Base-by-base conservation (phyloP, 2,797 vertebrate species). In the Microchirus variegatus region DNA sequence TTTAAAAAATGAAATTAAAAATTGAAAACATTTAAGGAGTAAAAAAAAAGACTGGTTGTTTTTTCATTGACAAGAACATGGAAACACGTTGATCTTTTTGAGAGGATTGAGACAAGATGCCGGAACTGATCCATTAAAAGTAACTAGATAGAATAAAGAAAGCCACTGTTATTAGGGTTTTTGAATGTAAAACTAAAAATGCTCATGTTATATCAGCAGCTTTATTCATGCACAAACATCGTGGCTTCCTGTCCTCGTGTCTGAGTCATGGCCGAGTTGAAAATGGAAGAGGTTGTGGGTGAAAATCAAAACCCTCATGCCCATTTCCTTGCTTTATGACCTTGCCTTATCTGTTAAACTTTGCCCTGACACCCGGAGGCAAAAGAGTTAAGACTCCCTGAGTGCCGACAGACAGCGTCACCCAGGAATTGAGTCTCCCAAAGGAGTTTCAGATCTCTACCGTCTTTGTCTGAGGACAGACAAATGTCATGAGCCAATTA, bases 311-410 rank as follows among this genome's bases (percentile, higher is more conserved):
- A 40, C 16, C 35, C 19, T 16, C 8, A 2, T 50, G n/a, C 52
- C 26, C 18, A 12, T 49, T 38, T 53, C 9, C 22, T n/a, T 48
- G 49, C 40, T 17, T 26, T 12, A 4, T 50, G 66, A 60, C 66
- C 31, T 36, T 67, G 48, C 43, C 38, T 53, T 31, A 61, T 70
- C 60, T 40, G 38, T 12, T 58, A 41, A 51, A 53, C 51, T 55
- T 18, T 48, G 37, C 51, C 48, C 53, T 50, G 50, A 56, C 10
- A 31, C 42, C 42, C 17, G 2, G 22, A 12, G 56, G 44, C 43
- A 53, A 42, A 52, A 26, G 22, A 61, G 56, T 38, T 16, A 12
- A 45, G 40, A 50, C 37, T 40, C 54, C 40, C 53, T 22, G 22
- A 45, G 31, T 22, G 19, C 19, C 19, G 19, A 22, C 19, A 6